These are phyloP conservation scores for Trachemys scripta DNA, from an alignment of 2,113 vertebrate genomes.

Conservation along the genomic window DNA sequence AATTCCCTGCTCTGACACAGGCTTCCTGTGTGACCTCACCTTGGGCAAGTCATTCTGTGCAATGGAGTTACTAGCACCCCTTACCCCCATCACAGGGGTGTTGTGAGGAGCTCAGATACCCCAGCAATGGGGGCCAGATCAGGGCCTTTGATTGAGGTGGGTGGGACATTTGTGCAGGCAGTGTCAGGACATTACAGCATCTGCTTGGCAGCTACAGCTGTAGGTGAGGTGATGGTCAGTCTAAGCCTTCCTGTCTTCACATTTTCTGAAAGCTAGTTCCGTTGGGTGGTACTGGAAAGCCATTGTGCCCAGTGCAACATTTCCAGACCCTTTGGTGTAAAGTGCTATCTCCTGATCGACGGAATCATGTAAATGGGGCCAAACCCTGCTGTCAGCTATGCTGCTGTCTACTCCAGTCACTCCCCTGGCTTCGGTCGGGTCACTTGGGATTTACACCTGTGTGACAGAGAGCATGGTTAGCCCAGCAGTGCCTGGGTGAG, in stretches of 20 bases:
- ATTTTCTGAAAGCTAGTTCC: background rate
- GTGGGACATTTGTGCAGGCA: background rate
- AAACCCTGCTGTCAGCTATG: too few relatives aligned
- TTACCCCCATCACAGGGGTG: background rate
- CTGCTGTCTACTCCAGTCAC: background rate
- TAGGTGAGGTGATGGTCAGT: background rate
- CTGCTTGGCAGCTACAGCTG: background rate
- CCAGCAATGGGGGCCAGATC: background rate
- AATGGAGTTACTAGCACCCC: background rate
- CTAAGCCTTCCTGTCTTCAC: background rate
- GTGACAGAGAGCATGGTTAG: background rate
- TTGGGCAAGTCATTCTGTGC: background rate
- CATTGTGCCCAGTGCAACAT: background rate
- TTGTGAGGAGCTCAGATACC: background rate
- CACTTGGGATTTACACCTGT: background rate
- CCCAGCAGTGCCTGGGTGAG: too few relatives aligned
- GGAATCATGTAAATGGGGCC: background rate
- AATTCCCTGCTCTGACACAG: too few relatives aligned
- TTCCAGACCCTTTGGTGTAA: background rate
- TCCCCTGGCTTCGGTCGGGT: background rate
- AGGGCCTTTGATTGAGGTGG: background rate
- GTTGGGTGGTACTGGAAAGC: background rate
- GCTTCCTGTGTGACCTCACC: background rate
- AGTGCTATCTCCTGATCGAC: background rate
- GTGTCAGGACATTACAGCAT: background rate